These are phyloP conservation scores for Limenitis arthemis DNA, from an alignment of 2,888 invertebrate species.

Conservation along the genomic window DNA sequence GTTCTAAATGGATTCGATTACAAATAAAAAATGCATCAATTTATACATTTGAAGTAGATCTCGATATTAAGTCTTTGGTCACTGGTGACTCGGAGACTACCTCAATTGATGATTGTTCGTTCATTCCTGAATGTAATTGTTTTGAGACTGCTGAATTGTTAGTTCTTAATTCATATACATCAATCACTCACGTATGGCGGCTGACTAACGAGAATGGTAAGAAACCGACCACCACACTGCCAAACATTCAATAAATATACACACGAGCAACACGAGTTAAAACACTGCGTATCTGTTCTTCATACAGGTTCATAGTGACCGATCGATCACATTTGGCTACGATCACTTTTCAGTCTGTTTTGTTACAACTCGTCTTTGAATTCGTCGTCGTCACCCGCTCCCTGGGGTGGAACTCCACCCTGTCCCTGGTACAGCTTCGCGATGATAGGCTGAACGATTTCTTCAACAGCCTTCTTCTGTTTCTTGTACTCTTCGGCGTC, in stretches of 20 bases:
- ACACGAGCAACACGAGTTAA: conserved; percentile 46
- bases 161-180: conserved; percentile 45
- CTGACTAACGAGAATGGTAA: conserved; percentile 22
- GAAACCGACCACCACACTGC: conserved; percentile 39
- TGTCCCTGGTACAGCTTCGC: conserved; percentile 94
- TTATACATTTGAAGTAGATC: conserved; percentile 37
- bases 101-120: conserved; percentile 42
- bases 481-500: conserved; percentile 94
- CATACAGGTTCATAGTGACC: conserved; percentile 38
- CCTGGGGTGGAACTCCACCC: conserved; percentile 83
- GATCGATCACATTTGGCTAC: conserved; percentile 57
- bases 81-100: conserved; percentile 44
- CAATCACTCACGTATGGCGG: conserved; percentile 37
- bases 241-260: conserved; percentile 57
- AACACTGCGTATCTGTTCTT: conserved; percentile 46
- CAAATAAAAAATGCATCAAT: conserved; percentile 64
- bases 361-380: conserved; percentile 89
- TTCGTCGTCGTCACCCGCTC: conserved; percentile 79
- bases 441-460: conserved; percentile 97
- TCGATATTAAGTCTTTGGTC: conserved; percentile 40
- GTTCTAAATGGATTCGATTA: conserved; percentile 38
- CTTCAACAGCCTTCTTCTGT: conserved; percentile 96
- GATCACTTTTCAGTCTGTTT: conserved; percentile 52
- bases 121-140: conserved; percentile 63
- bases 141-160: conserved; percentile 70